phyloP scores from a whole-genome alignment of 2,888 invertebrate genomes.

The Lithophane leautieri region DNA sequence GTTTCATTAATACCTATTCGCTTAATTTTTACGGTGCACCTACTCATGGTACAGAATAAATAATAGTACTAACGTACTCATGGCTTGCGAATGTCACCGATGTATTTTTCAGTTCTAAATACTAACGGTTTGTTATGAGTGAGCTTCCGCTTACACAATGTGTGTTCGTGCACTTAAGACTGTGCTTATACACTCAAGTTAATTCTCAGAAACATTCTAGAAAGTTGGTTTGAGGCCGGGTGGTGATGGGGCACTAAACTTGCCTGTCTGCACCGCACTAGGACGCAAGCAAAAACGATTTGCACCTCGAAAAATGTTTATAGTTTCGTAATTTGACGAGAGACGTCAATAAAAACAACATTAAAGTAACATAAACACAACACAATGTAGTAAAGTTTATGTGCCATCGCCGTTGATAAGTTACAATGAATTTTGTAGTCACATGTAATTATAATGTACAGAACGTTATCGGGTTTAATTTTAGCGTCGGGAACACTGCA shows the following conservation, averaged over 20 bases:
- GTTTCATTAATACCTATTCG: conserved; percentile 26
- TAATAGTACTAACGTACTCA: not conserved
- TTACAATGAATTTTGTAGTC: conserved; percentile 65
- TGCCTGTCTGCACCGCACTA: conserved; percentile 31
- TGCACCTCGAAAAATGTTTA: conserved; percentile 45
- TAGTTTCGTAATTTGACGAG: conserved; percentile 46
- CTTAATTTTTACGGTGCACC: conserved; percentile 30
- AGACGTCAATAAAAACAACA: conserved; percentile 55
- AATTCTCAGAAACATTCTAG: conserved; percentile 72
- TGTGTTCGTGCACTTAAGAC: conserved; percentile 15
- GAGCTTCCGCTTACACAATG: conserved; percentile 32
- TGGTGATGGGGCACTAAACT: conserved; percentile 56
- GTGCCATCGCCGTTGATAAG: conserved; percentile 67
- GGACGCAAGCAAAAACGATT: conserved; percentile 40
- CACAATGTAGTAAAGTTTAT: conserved; percentile 61
- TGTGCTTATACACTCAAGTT: conserved; percentile 28
- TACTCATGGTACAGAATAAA: not conserved
- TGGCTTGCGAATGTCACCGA: conserved; percentile 13
- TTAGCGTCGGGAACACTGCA: conserved; percentile 70
- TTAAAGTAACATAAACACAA: conserved; percentile 60
- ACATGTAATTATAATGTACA: conserved; percentile 57
- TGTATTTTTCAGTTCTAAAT: conserved; percentile 2
- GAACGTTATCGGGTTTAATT: conserved; percentile 73
- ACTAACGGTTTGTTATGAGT: conserved; percentile 32
- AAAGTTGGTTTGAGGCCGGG: conserved; percentile 75